A percentile compares a stretch with the other conserved stretches of the same genome.
Evolutionary conservation across 2,797 vertebrate genomes (phyloP).

Genomic region (Channallabes apus): DNA sequence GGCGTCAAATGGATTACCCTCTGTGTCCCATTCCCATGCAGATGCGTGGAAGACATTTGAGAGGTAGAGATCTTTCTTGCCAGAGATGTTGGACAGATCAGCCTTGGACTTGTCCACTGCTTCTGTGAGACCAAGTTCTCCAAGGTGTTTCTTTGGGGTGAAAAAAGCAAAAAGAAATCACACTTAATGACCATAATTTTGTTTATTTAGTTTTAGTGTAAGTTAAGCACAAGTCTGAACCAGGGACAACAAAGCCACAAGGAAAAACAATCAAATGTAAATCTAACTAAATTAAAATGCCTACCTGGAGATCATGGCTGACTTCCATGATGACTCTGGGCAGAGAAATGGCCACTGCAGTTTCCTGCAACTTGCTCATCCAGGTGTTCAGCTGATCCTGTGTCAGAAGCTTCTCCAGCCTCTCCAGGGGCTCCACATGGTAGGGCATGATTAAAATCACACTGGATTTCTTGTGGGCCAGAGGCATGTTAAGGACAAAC

Average conservation of each 20-base stretch:
- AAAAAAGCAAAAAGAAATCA: neutral
- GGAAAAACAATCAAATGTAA: neutral
- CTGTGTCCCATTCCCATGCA: conserved; percentile 84
- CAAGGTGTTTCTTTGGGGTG: conserved; percentile 85
- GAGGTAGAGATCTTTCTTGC: conserved; percentile 96
- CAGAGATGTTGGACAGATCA: conserved; percentile 94
- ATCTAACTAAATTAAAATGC: neutral
- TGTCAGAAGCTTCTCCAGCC: conserved; percentile 91
- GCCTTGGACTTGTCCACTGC: conserved; percentile 95
- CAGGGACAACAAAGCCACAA: neutral
- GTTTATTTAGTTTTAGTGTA: neutral
- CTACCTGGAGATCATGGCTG: conserved; percentile 81
- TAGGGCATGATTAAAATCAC: conserved; percentile 93
- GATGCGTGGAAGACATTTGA: conserved; percentile 88
- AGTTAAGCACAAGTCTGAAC: neutral
- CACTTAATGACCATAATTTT: neutral
- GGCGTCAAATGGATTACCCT: conserved; percentile 85
- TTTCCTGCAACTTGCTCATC: conserved; percentile 86
- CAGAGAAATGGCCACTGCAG: conserved; percentile 87
- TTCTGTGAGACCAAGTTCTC: conserved; percentile 89
- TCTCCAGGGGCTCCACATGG: conserved; percentile 86
- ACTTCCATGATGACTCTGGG: conserved; percentile 82
- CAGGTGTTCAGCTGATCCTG: conserved; percentile 87
- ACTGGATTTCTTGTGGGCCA: conserved; percentile 92
- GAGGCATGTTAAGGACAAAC: conserved; percentile 86